Evolutionary conservation across 2,113 vertebrate species (phyloP).

Genomic region (Pseudolaguvia tuberculata): DNA sequence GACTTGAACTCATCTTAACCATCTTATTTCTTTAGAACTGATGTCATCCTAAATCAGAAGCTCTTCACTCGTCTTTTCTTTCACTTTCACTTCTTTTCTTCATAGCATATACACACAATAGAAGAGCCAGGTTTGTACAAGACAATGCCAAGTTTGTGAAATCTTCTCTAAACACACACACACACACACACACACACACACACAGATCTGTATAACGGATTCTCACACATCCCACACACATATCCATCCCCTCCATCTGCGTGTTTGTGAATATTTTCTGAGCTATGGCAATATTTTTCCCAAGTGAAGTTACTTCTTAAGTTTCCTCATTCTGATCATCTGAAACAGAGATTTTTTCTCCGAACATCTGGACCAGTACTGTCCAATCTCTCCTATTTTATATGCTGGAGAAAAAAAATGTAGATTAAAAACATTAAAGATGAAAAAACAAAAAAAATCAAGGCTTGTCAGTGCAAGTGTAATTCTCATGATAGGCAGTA

Average conservation of each 20-base stretch:
- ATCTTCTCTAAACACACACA: background rate
- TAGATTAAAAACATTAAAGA: background rate
- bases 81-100: conserved; percentile 23
- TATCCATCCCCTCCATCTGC: conserved; percentile 2
- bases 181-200: background rate
- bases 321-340: background rate
- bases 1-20: too few species aligned
- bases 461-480: background rate
- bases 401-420: background rate
- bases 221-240: conserved; percentile 21
- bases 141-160: conserved; percentile 17
- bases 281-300: background rate
- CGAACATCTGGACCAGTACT: too few species aligned
- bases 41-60: too few species aligned
- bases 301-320: background rate
- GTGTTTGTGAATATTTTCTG: conserved; percentile 21
- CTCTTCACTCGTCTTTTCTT: background rate
- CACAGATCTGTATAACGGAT: conserved; percentile 9
- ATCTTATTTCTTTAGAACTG: too few species aligned
- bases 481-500: background rate
- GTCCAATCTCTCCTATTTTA: too few species aligned
- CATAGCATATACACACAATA: background rate
- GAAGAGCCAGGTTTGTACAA: background rate
- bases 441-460: too few species aligned
- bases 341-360: background rate